Evolutionary conservation across 2,888 invertebrate genomes (phyloP).

Genomic region (Ectemnius lituratus): DNA sequence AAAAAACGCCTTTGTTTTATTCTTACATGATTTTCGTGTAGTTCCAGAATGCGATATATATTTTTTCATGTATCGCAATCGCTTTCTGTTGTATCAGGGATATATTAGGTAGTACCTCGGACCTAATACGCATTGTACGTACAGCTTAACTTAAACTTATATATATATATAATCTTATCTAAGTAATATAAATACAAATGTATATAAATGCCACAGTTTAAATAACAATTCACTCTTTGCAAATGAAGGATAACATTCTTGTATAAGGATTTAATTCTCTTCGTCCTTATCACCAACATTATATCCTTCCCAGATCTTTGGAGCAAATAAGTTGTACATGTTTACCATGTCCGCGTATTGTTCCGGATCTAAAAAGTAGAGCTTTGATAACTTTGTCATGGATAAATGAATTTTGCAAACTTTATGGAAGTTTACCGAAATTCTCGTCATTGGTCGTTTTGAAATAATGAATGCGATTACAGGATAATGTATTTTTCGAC

Average conservation of each 20-base stretch:
- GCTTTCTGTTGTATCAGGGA: no score
- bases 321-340: conserved; percentile 53
- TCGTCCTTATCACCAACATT: no score
- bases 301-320: conserved; percentile 52
- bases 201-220: no score
- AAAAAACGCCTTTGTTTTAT: conserved; percentile 16
- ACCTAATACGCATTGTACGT: no score
- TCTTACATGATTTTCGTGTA: conserved; percentile 15
- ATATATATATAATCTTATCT: no score
- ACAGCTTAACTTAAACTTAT: no score
- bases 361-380: conserved; percentile 51
- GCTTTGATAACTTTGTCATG: background rate
- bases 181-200: no score
- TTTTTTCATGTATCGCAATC: background rate
- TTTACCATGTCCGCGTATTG: conserved; percentile 62
- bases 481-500: conserved; percentile 69
- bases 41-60: conserved; percentile 29
- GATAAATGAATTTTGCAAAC: no score
- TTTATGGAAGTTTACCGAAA: conserved; percentile 62
- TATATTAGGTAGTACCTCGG: no score
- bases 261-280: no score
- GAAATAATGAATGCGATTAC: conserved; percentile 62
- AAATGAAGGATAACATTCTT: no score
- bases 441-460: conserved; percentile 51
- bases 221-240: no score